A percentile compares a stretch with the other conserved stretches of the same genome.
These are phyloP conservation scores for Mastomys natalensis DNA, from an alignment of 2,113 vertebrate genomes.

Conservation along the genomic window DNA sequence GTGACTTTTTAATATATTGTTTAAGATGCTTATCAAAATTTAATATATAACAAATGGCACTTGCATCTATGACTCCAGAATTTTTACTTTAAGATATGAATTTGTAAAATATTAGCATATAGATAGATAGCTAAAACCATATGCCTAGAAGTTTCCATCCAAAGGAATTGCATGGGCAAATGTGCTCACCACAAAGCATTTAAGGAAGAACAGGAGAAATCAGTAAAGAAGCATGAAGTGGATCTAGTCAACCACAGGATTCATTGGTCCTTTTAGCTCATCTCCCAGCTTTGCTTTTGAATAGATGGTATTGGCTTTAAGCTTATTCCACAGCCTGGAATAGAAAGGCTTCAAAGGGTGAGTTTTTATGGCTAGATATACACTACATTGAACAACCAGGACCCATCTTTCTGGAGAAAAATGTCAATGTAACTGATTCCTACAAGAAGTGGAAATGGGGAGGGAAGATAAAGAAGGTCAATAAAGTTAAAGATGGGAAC, in stretches of 20 bases:
- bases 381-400: neutral
- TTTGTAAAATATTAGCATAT: constrained; percentile 27
- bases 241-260: neutral
- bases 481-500: neutral
- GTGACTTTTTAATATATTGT: neutral
- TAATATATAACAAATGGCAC: constrained; percentile 54
- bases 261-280: neutral
- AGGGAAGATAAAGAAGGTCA: neutral
- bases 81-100: constrained; percentile 18
- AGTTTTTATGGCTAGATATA: neutral
- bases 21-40: constrained; percentile 63
- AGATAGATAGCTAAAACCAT: constrained; percentile 46
- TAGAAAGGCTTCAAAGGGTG: neutral
- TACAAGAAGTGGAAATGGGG: neutral
- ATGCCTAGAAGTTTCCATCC: neutral
- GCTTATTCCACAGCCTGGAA: neutral
- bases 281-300: neutral
- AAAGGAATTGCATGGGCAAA: neutral
- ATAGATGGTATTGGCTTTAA: neutral
- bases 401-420: neutral
- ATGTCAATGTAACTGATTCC: neutral
- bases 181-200: neutral
- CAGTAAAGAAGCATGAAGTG: neutral
- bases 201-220: neutral
- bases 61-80: constrained; percentile 19